A percentile compares a stretch with the other conserved stretches of the same genome.
These are phyloP conservation scores for Jaculus jaculus DNA, from an alignment of 2,113 vertebrate genomes.

Conservation along the genomic window DNA sequence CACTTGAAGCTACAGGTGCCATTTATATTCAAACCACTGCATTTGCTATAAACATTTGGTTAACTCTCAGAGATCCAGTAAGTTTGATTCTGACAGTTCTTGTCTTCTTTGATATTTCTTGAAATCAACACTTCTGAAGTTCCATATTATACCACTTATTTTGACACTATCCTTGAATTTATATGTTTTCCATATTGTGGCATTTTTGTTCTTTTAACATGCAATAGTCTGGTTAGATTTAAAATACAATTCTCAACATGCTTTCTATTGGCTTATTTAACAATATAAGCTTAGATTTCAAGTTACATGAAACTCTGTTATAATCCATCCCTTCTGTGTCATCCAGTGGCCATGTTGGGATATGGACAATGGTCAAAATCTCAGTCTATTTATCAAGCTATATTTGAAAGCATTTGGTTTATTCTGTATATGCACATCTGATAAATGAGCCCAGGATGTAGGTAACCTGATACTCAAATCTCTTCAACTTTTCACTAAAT, in stretches of 20 bases:
- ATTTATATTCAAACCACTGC: not conserved
- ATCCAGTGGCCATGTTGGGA: not conserved
- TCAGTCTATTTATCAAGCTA: not conserved
- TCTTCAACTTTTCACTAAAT: not conserved
- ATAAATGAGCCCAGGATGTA: not conserved
- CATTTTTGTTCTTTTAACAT: not conserved
- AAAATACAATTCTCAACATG: not conserved
- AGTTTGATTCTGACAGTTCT: not conserved
- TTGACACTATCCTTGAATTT: not conserved
- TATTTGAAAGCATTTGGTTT: not conserved
- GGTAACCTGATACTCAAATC: not conserved
- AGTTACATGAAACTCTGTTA: not conserved
- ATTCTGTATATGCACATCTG: not conserved
- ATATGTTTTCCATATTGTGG: not conserved
- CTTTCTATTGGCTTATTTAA: not conserved
- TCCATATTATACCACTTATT: not conserved
- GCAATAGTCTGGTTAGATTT: not conserved
- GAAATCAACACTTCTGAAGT: not conserved
- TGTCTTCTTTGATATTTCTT: not conserved
- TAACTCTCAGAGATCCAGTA: not conserved
- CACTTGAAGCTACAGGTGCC: too few species aligned
- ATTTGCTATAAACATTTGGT: not conserved
- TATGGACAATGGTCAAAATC: not conserved
- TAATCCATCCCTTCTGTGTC: not conserved
- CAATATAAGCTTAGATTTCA: not conserved